Percentiles rank a stretch among this genome's conserved stretches.
phyloP scores from a whole-genome alignment of 2,113 vertebrate species.

The Rhabdornis inornatus region DNA sequence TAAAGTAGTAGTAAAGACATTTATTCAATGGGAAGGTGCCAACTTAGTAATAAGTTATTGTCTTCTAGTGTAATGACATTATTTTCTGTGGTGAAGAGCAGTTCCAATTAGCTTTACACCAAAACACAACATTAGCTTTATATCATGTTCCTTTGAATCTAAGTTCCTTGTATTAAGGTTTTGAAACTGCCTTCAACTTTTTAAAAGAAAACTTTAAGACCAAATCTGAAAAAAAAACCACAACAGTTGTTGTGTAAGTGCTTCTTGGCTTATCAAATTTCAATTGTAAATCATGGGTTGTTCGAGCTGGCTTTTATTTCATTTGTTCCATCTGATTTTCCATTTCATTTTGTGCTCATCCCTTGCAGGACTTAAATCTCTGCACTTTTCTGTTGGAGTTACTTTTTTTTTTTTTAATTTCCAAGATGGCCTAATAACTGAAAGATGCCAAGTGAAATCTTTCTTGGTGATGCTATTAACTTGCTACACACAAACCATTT shows the following conservation, averaged over 20 bases:
- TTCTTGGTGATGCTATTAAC: neutral
- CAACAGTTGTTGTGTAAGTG: neutral
- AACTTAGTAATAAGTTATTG: neutral
- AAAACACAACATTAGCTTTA: neutral
- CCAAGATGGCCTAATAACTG: neutral
- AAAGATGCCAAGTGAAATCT: neutral
- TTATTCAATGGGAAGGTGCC: neutral
- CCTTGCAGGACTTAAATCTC: neutral
- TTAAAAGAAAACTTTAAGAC: neutral
- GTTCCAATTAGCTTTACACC: neutral
- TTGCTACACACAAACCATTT: conserved; percentile 53
- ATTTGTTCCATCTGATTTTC: neutral
- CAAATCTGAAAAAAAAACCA: neutral
- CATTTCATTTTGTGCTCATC: neutral
- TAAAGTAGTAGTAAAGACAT: neutral
- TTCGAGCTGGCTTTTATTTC: neutral
- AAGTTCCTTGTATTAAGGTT: neutral
- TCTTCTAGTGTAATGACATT: neutral
- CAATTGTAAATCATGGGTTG: neutral
- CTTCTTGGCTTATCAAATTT: neutral
- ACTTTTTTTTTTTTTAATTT: neutral
- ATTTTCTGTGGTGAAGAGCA: neutral
- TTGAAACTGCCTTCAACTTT: neutral
- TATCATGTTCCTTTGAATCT: neutral
- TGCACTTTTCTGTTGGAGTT: neutral